Evolutionary conservation across 2,888 invertebrate genomes (phyloP).

Genomic region (Dermolepida albohirtum): DNA sequence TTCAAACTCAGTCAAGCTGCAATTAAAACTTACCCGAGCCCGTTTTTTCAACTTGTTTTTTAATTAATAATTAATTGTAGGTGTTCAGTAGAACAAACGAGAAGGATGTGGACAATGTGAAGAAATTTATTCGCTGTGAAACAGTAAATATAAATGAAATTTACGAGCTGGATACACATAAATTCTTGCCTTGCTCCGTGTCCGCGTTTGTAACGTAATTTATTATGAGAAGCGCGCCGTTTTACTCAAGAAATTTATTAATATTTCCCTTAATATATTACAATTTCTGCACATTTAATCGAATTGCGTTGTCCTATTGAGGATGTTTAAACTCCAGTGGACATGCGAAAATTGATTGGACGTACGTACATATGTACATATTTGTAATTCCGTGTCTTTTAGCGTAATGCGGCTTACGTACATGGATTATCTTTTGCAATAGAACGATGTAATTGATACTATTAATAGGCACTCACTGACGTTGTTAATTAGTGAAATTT

Average conservation of each 20-base stretch:
- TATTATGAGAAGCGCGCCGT: constrained; percentile 2
- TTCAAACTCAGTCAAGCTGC: constrained; percentile 6
- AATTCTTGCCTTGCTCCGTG: constrained; percentile 4
- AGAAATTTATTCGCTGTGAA: constrained; percentile 30
- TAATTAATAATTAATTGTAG: constrained; percentile 29
- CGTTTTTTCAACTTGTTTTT: not conserved
- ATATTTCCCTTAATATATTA: constrained; percentile 13
- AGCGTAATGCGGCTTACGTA: no score
- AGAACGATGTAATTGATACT: no score
- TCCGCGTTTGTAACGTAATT: constrained; percentile 11
- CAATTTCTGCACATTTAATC: no score
- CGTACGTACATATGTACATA: no score
- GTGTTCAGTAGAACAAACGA: not conserved
- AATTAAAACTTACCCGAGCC: constrained; percentile 22
- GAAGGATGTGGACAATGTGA: constrained; percentile 7
- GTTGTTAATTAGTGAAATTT: no score
- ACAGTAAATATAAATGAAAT: constrained; percentile 32
- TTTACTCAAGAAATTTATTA: constrained; percentile 17
- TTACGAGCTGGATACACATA: constrained; percentile 24
- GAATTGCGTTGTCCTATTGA: no score
- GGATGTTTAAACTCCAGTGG: no score
- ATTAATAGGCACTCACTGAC: no score
- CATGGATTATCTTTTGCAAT: no score
- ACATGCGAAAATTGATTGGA: no score
- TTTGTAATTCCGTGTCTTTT: no score